Conservation (phyloP, 2,888 invertebrate genomes). For the Heliothis peltigera region DNA sequence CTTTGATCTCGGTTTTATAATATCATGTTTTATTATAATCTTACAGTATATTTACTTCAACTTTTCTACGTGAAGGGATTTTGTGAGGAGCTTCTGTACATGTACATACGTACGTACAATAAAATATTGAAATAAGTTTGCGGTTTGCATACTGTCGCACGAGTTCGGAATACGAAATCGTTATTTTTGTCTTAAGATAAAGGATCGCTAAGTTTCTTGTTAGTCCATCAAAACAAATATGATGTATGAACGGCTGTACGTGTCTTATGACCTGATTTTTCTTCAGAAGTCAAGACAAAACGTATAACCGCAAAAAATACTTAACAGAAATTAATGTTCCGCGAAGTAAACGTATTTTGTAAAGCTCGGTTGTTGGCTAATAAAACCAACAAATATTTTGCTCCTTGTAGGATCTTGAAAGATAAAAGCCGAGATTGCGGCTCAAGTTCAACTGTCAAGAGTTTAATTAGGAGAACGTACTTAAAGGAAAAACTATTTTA, state of each 20-base stretch:
- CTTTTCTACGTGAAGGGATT: conserved; percentile 42
- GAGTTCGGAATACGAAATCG: conserved; percentile 34
- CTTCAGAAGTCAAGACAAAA: conserved; percentile 4
- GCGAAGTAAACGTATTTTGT: conserved; percentile 4
- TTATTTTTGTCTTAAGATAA: conserved; percentile 3
- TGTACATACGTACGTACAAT: conserved; percentile 35
- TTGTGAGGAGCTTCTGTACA: conserved; percentile 18
- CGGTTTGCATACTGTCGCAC: conserved; percentile 10
- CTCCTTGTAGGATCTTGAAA: conserved; percentile 14
- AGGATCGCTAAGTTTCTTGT: conserved; percentile 12
- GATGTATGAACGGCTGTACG: neutral
- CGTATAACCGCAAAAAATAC: neutral
- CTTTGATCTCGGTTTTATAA: conserved; percentile 43
- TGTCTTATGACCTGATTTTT: conserved; percentile 5
- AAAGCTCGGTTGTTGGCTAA: conserved; percentile 8
- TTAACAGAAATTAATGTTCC: neutral
- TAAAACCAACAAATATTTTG: conserved; percentile 27
- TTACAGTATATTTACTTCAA: conserved; percentile 41
- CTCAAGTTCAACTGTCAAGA: conserved; percentile 44
- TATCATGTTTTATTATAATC: conserved; percentile 52
- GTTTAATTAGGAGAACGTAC: conserved; percentile 57
- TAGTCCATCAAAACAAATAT: conserved; percentile 1
- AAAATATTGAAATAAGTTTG: conserved; percentile 52
- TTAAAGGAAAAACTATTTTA: conserved; percentile 57
- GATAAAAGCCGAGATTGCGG: conserved; percentile 38